A percentile compares a stretch with the other conserved stretches of the same genome.
These are phyloP conservation scores for Paratrypauchen microcephalus DNA, from an alignment of 2,797 vertebrate genomes.

Conservation along the genomic window DNA sequence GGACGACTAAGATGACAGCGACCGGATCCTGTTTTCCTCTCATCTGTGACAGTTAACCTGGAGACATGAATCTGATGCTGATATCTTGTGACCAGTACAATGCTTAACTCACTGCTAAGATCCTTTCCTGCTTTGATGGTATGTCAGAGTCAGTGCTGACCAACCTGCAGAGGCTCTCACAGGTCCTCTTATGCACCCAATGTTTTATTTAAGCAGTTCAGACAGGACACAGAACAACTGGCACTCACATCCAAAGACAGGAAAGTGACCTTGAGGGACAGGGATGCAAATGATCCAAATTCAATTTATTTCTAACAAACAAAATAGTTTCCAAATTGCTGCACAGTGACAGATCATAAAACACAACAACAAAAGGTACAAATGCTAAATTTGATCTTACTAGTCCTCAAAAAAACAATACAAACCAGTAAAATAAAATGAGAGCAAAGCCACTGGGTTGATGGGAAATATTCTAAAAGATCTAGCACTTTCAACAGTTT, in stretches of 20 bases:
- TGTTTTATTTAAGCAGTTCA: slow-evolving; percentile 34
- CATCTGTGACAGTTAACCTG: slow-evolving; percentile 73
- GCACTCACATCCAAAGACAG: slow-evolving; percentile 8
- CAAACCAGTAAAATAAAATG: too few relatives aligned
- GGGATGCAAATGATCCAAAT: slow-evolving; percentile 1
- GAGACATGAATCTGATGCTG: slow-evolving; percentile 75
- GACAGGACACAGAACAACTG: slow-evolving; percentile 22
- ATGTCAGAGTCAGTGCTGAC: slow-evolving; percentile 60
- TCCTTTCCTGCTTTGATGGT: slow-evolving; percentile 58
- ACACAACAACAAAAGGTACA: too few relatives aligned
- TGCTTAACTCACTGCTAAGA: slow-evolving; percentile 69
- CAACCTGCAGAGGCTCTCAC: slow-evolving; percentile 42
- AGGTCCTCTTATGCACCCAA: slow-evolving; percentile 17
- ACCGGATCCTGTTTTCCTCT: slow-evolving; percentile 64
- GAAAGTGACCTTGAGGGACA: slow-evolving; percentile 4
- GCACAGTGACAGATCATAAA: too few relatives aligned
- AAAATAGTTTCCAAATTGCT: too few relatives aligned
- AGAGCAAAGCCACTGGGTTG: too few relatives aligned
- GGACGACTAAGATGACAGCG: slow-evolving; percentile 62
- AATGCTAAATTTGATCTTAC: too few relatives aligned
- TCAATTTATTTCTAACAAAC: too few relatives aligned
- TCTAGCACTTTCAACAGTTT: neutral
- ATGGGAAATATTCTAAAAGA: neutral
- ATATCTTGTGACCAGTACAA: slow-evolving; percentile 75
- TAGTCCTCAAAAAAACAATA: too few relatives aligned